Evolutionary conservation across 2,888 invertebrate genomes (phyloP), one percentile per base, ranked within the genome.

Genomic region (Vandiemenella viatica): DNA sequence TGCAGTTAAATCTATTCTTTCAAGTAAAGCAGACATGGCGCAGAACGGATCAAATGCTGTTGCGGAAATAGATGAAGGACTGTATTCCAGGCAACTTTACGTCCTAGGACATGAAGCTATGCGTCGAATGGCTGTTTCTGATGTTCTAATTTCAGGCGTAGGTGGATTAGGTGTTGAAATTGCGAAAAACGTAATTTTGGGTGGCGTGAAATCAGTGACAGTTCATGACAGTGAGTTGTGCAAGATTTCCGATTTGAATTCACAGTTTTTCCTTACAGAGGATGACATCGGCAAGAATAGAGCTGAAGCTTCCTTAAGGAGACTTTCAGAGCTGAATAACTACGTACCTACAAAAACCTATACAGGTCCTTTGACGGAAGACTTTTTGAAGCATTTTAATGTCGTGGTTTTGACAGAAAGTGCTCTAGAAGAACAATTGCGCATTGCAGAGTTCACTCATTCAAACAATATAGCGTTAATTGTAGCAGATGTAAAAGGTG

Each of bases 51-150:
- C 71, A 57, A 62, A 65, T 40, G 50, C 48, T 51, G 61, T 63
- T 51, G 58, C 60, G 53, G 87, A 87, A 63, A 90, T 90, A 67
- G 90, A 90, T 74, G 90, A 90, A 70, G 83, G 86, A 61, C 73
- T 90, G 53, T 91, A 91, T 70, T 90, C 90, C 55, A 76, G 91
- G 63, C 91, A 91, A 70, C 75, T 91, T n/a, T 99, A 99, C 68
- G 97, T 98, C 44, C 76, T 99, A 62, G 98, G 98, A 3, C 95
- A 96, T 68, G 96, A 96, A 66, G 98, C 98, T 56, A 99, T 99
- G 98, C 85, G 90, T 53, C 83, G 91, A 55, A 95, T 99, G 92
- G 93, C 93, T 50, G 79, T 76, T 59, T 90, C 96, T 48, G 91
- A 92, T 63, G 90, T 99, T 50, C 78, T 99, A 53, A 80, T 99